Evolutionary conservation across 1,140 invertebrate species (phyloP).

Genomic region (Solen grandis): DNA sequence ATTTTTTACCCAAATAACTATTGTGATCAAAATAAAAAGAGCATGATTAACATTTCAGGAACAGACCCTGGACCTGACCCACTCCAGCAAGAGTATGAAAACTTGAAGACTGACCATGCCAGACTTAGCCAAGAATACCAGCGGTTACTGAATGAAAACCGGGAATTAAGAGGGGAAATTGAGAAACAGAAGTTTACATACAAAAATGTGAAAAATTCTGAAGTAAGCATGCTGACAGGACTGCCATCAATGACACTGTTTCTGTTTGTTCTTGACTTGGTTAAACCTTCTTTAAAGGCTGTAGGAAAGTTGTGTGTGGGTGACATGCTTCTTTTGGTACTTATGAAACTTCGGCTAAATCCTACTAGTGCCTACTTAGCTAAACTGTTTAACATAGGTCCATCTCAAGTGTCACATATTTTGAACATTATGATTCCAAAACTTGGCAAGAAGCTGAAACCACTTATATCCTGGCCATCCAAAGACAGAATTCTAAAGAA

Average conservation of each 20-base stretch:
- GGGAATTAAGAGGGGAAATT: neutral
- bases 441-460: neutral
- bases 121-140: neutral
- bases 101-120: neutral
- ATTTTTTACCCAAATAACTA: neutral
- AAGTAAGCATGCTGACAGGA: neutral
- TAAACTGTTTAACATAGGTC: neutral
- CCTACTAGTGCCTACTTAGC: neutral
- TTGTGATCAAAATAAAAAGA: neutral
- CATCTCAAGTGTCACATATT: neutral
- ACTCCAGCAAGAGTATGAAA: neutral
- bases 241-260: neutral
- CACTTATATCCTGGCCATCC: neutral
- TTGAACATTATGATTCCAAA: neutral
- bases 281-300: neutral
- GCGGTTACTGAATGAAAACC: neutral
- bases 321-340: neutral
- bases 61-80: neutral
- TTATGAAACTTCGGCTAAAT: slow-evolving; percentile 7
- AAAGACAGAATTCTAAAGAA: neutral
- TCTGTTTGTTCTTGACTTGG: neutral
- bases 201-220: neutral
- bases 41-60: neutral
- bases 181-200: neutral
- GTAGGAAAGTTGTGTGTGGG: neutral